These are phyloP conservation scores for Limulus polyphemus DNA, from an alignment of 2,888 invertebrate species.

Conservation along the genomic window DNA sequence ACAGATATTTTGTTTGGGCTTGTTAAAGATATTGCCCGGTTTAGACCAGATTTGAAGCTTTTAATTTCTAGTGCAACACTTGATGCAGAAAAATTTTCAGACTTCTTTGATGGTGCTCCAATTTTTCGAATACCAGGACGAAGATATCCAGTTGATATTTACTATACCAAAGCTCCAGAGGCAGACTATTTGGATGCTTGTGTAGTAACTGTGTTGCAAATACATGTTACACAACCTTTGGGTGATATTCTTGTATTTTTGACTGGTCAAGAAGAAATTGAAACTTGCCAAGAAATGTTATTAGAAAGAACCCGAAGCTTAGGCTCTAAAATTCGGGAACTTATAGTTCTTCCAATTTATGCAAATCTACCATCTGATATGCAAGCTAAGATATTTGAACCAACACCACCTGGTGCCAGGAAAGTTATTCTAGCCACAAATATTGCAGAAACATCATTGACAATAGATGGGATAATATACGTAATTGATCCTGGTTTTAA, in stretches of 20 bases:
- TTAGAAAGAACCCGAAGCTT: constrained; percentile 68
- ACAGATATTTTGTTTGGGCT: constrained; percentile 97
- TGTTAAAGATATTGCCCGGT: constrained; percentile 80
- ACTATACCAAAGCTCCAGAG: constrained; percentile 97
- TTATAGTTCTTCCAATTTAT: constrained; percentile 89
- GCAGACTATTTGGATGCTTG: constrained; percentile 97
- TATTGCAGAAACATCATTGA: constrained; percentile 96
- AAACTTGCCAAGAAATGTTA: constrained; percentile 42
- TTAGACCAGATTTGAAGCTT: constrained; percentile 84
- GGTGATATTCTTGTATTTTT: constrained; percentile 95
- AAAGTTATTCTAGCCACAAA: constrained; percentile 92
- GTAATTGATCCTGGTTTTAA: constrained; percentile 99
- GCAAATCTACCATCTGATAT: constrained; percentile 96
- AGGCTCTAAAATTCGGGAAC: constrained; percentile 82
- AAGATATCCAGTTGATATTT: constrained; percentile 94
- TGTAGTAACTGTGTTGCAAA: constrained; percentile 93
- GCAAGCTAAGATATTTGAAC: constrained; percentile 98
- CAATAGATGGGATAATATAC: constrained; percentile 96
- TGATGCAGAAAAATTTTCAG: constrained; percentile 93
- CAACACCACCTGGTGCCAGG: constrained; percentile 88
- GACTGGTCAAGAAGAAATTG: constrained; percentile 55
- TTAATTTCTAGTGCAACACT: constrained; percentile 95
- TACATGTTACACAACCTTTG: constrained; percentile 89
- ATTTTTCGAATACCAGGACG: constrained; percentile 96
- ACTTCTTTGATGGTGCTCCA: constrained; percentile 95